Percentiles rank a stretch among this genome's conserved stretches.
phyloP scores from a whole-genome alignment of 2,888 invertebrate species.

The Lithophane ornitopus region DNA sequence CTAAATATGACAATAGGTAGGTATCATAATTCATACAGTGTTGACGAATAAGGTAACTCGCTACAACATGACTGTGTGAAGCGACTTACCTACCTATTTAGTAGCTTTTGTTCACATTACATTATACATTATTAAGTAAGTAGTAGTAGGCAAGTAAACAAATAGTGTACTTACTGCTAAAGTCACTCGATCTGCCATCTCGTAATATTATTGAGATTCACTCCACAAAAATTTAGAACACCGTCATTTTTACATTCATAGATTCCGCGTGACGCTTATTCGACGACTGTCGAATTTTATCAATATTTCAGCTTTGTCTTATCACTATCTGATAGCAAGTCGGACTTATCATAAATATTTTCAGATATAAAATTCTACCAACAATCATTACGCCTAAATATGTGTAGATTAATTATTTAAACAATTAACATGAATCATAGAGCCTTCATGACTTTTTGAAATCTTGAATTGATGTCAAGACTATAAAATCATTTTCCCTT shows the following conservation, averaged over 20 bases:
- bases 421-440: constrained; percentile 55
- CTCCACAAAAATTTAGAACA: constrained; percentile 71
- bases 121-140: too few species aligned
- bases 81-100: neutral
- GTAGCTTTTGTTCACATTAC: neutral
- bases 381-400: constrained; percentile 62
- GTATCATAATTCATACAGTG: neutral
- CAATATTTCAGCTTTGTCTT: constrained; percentile 78
- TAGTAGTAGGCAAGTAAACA: too few species aligned
- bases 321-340: constrained; percentile 80
- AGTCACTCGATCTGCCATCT: constrained; percentile 82
- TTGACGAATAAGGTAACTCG: constrained; percentile 2
- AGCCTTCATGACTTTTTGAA: neutral
- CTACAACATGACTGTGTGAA: constrained; percentile 3
- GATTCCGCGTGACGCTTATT: constrained; percentile 69
- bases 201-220: constrained; percentile 77
- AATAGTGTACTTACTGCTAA: constrained; percentile 80
- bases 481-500: neutral
- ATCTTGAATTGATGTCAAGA: neutral
- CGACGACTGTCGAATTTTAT: constrained; percentile 80
- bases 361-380: constrained; percentile 73
- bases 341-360: constrained; percentile 77
- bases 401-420: constrained; percentile 57
- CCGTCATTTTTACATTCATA: constrained; percentile 71
- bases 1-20: neutral